Evolutionary conservation across 2,888 invertebrate species (phyloP).

Genomic region (Anorthoa munda): DNA sequence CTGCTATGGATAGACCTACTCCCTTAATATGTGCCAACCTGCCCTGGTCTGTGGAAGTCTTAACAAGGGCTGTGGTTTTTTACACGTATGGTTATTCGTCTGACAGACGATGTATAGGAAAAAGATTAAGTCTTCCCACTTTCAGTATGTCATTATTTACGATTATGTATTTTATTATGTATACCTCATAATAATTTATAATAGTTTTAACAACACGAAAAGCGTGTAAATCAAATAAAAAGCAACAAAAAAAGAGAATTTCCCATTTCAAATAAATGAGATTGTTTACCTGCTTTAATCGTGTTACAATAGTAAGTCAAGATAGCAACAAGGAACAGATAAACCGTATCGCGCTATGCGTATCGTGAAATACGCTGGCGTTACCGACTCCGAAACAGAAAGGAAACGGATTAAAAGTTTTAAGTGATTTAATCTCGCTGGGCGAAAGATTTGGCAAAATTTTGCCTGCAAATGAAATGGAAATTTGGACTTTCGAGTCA

Average conservation of each 20-base stretch:
- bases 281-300: slow-evolving; percentile 14
- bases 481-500: slow-evolving; percentile 55
- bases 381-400: slow-evolving; percentile 53
- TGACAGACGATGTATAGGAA: too few species aligned
- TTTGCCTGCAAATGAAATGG: slow-evolving; percentile 61
- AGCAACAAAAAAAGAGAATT: background rate
- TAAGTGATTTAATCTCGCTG: slow-evolving; percentile 65
- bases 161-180: too few species aligned
- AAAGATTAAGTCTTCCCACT: too few species aligned
- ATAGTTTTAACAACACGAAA: background rate
- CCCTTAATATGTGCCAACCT: background rate
- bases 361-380: slow-evolving; percentile 50
- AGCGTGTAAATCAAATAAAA: background rate
- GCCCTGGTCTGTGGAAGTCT: too few species aligned
- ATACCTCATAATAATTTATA: too few species aligned
- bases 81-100: too few species aligned
- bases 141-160: too few species aligned
- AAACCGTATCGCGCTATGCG: slow-evolving; percentile 46
- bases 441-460: slow-evolving; percentile 57
- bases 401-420: slow-evolving; percentile 66
- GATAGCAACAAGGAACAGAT: slow-evolving; percentile 41
- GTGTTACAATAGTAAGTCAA: slow-evolving; percentile 33
- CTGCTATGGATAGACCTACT: background rate
- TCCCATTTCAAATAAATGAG: background rate
- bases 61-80: too few species aligned